Evolutionary conservation across 2,888 invertebrate species (phyloP), one percentile per base, ranked within the genome.

Genomic region (Patella ulyssiponensis): DNA sequence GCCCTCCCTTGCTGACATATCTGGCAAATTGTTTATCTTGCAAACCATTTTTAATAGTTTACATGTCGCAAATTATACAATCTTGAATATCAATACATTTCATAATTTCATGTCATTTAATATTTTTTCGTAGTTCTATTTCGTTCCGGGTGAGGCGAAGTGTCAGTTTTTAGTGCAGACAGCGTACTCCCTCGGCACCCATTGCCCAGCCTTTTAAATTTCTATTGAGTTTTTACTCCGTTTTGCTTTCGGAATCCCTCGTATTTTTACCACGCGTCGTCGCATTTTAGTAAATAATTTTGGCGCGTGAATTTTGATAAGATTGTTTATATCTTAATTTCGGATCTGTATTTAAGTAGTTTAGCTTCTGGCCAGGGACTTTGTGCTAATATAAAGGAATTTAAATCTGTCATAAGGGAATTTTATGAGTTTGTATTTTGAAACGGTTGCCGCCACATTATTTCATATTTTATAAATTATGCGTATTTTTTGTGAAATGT

Each of bases 191-290:
- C 64, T 12, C 20, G 64, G 23, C 20, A 23, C 20, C 23, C 64
- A 23, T 64, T 20, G 64, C 23, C 20, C 20, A 64, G 0, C 64
- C 44, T 64, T 64, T 64, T 64, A 64, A 64, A 64, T 20, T 64
- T 23, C 20, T 11, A 17, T 64, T 64, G 2, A 64, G 23, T 11
- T 64, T 64, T 20, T 64, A 64, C 23, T 64, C 23, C 20, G 64
- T 64, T 64, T 64, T 14, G 64, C 23, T 64, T 64, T 64, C 23
- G 23, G 64, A 64, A 64, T 23, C 20, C 12, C 23, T 64, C 64
- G 64, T 64, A 64, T 64, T 64, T 64, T 64, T 64, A 64, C 20
- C 64, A 64, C 64, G 64, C 64, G 64, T 64, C 64, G 23, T 64
- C 64, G 64, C 64, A 64, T 64, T 64, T 64, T 64, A 12, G 64